phyloP scores from a whole-genome alignment of 2,113 vertebrate genomes.

The Progne subis region DNA sequence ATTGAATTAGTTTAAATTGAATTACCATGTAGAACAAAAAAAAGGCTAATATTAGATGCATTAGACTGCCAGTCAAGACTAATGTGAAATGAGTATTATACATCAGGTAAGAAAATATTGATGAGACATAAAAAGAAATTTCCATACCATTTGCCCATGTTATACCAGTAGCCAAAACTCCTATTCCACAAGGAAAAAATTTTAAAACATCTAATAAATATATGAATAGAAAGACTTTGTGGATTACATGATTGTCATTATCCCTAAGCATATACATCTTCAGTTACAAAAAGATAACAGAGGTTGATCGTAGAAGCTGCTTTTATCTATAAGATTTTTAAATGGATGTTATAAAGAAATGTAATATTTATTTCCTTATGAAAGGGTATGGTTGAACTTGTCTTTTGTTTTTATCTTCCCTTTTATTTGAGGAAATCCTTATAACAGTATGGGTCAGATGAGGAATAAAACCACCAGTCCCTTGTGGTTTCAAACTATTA shows the following conservation, averaged over 20 bases:
- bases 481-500: background rate
- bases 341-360: background rate
- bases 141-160: background rate
- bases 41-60: slow-evolving; percentile 26
- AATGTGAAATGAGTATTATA: slow-evolving; percentile 18
- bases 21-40: slow-evolving; percentile 14
- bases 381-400: background rate
- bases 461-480: background rate
- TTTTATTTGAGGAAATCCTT: background rate
- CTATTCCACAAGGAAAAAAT: background rate
- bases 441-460: background rate
- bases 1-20: slow-evolving; percentile 38
- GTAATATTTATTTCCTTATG: background rate
- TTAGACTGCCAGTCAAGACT: slow-evolving; percentile 2
- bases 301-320: background rate
- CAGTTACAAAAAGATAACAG: background rate
- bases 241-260: background rate
- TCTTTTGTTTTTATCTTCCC: background rate
- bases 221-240: background rate
- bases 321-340: background rate
- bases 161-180: background rate
- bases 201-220: background rate
- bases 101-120: slow-evolving; percentile 19
- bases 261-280: background rate
- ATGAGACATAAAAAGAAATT: background rate